Evolutionary conservation across 2,888 invertebrate genomes (phyloP), one percentile per base, ranked within the genome.

Genomic region (Drosophila lutescens): DNA sequence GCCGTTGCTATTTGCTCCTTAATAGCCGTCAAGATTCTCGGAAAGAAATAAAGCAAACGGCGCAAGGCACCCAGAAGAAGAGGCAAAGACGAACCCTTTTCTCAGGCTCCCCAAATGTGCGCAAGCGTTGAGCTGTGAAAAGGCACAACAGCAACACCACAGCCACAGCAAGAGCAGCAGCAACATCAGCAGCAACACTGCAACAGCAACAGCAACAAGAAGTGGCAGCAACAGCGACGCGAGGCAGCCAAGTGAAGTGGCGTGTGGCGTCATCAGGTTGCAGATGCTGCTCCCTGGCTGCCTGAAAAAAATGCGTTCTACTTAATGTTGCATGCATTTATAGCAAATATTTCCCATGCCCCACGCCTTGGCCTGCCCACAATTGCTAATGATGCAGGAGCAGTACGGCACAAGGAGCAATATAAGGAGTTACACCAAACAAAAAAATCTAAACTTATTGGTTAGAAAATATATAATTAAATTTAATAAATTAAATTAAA

Each of bases 311-410:
- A 83, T 83, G 86, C 83, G 83, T 86, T 83, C 83, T 80, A 86
- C 80, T 81, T 85, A 86, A 85, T 85, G 85, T 85, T 86, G 85
- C 82, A 86, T 86, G 87, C 82, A 86, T 81, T 86, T 86, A 85
- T 86, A 80, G 85, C 84, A 85, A 85, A 86, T 85, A 85, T 82
- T 85, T 86, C 86, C 77, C 86, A 86, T 80, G 84, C 74, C 72
- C 66, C 72, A 70, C 70, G 80, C 78, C 75, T 70, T 68, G 41
- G 57, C 73, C 83, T 70, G 79, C 86, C 84, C 81, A 77, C 78
- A 76, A 84, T 79, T 84, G 84, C 86, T 83, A 83, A 83, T 83
- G 83, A 83, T 83, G 83, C 70, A 55, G 57, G 65, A 63, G 74
- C 43, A 20, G 43, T 17, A 10, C 41, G 12, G 43, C 68, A 59